Percentiles rank a stretch among this genome's conserved stretches.
Conservation (phyloP, 2,888 invertebrate species). For the Acleris sparsana region DNA sequence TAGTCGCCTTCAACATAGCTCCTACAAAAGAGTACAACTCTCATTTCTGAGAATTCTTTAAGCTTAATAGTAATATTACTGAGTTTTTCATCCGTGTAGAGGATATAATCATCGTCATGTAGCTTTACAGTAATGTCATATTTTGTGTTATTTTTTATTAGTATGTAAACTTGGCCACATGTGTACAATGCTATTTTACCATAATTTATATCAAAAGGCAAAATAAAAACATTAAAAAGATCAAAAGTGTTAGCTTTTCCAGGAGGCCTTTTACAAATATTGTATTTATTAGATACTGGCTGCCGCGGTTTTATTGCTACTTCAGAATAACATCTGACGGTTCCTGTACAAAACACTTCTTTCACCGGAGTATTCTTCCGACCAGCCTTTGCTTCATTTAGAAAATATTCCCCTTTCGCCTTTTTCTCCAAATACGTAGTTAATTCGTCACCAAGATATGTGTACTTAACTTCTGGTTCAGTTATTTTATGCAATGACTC, state of each 20-base stretch:
- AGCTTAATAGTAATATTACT: slow-evolving; percentile 51
- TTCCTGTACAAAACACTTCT: slow-evolving; percentile 52
- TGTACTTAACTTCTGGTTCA: slow-evolving; percentile 57
- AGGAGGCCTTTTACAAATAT: slow-evolving; percentile 55
- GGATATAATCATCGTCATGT: slow-evolving; percentile 51
- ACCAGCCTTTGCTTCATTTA: slow-evolving; percentile 52
- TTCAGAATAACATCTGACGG: slow-evolving; percentile 51
- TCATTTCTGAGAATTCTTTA: slow-evolving; percentile 49
- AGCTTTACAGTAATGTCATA: slow-evolving; percentile 57
- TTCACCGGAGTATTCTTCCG: slow-evolving; percentile 45
- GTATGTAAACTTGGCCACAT: slow-evolving; percentile 56
- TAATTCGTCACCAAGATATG: slow-evolving; percentile 58
- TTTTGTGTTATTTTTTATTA: slow-evolving; percentile 63
- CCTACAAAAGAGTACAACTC: slow-evolving; percentile 55
- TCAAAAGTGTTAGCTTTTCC: slow-evolving; percentile 53
- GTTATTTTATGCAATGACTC: slow-evolving; percentile 68
- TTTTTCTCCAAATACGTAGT: slow-evolving; percentile 47
- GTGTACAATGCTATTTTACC: slow-evolving; percentile 65
- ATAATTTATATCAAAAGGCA: slow-evolving; percentile 63
- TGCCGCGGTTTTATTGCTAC: slow-evolving; percentile 39
- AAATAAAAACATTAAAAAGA: slow-evolving; percentile 58
- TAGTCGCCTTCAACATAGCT: slow-evolving; percentile 57
- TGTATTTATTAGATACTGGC: slow-evolving; percentile 39
- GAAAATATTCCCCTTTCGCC: slow-evolving; percentile 50
- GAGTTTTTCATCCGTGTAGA: slow-evolving; percentile 58